Evolutionary conservation across 2,113 vertebrate genomes (phyloP).

Genomic region (Erythrocercus mccallii): DNA sequence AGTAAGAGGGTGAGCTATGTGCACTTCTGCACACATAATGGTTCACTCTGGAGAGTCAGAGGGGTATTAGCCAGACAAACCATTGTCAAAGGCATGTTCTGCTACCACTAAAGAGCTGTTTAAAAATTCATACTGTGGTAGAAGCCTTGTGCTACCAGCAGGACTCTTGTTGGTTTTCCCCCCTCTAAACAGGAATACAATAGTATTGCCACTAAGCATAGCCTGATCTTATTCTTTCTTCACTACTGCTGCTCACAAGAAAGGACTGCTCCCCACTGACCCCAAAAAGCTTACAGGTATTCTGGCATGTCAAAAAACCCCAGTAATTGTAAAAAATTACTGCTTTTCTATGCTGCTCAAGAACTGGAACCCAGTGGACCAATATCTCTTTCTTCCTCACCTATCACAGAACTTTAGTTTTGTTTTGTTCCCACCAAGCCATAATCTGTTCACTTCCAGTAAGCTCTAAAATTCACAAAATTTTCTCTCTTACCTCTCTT

Average conservation of each 20-base stretch:
- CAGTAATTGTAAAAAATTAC: background rate
- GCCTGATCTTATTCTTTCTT: background rate
- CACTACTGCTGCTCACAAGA: background rate
- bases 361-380: background rate
- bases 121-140: background rate
- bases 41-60: background rate
- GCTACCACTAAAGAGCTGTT: background rate
- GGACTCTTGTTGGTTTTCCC: background rate
- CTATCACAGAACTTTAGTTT: background rate
- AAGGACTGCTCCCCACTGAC: background rate
- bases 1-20: background rate
- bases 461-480: background rate
- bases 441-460: background rate
- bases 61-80: background rate
- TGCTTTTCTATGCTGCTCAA: background rate
- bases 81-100: background rate
- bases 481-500: background rate
- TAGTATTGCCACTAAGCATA: background rate
- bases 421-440: background rate
- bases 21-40: background rate
- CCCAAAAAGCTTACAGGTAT: background rate
- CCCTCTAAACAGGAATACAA: background rate
- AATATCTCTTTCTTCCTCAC: background rate
- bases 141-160: background rate
- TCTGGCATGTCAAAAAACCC: background rate